Evolutionary conservation across 2,113 vertebrate species (phyloP).

Genomic region (Addax nasomaculatus): DNA sequence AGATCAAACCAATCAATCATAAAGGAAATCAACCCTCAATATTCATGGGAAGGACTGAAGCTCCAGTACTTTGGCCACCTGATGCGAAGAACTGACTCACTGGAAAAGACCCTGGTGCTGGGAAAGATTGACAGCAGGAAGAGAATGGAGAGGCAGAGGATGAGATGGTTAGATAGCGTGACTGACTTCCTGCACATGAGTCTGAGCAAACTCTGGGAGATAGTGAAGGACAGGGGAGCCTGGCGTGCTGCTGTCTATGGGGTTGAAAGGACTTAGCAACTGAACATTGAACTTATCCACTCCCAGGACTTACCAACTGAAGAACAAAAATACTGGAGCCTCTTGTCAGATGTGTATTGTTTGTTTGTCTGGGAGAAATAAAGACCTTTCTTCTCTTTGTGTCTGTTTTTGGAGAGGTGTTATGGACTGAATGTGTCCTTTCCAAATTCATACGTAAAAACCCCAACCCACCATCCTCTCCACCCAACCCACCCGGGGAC

Average conservation of each 20-base stretch:
- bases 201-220: background rate
- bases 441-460: background rate
- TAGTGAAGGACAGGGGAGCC: background rate
- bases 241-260: background rate
- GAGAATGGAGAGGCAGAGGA: background rate
- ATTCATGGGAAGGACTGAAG: background rate
- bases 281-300: background rate
- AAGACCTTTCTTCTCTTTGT: background rate
- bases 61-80: background rate
- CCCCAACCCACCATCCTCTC: background rate
- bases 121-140: background rate
- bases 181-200: background rate
- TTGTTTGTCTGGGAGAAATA: background rate
- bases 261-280: background rate
- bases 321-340: background rate
- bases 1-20: background rate
- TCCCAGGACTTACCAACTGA: background rate
- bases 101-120: background rate
- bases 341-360: background rate
- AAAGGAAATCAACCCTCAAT: background rate
- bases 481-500: rapidly evolving
- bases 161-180: background rate
- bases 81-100: background rate
- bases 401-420: background rate
- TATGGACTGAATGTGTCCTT: background rate